Conservation (phyloP, 1,140 invertebrate species). For the Brachionus rubens region DNA sequence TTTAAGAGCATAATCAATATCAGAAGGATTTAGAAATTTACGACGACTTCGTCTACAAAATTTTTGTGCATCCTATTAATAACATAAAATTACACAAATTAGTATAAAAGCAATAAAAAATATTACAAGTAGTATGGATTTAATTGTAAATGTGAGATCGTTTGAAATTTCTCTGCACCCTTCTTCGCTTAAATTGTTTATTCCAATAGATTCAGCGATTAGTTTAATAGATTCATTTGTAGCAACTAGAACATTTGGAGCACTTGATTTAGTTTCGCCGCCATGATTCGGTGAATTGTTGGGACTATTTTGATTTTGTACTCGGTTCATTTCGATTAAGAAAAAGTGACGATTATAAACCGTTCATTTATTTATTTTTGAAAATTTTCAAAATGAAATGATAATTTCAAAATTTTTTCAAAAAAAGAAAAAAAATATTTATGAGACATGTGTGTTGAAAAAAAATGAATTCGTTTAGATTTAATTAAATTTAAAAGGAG, state of each 20-base stretch:
- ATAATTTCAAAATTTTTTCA: no score
- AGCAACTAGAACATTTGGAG: not conserved
- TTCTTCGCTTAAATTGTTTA: constrained; percentile 35
- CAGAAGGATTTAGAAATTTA: not conserved
- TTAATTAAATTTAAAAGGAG: no score
- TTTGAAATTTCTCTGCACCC: constrained; percentile 13
- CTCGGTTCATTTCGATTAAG: not conserved
- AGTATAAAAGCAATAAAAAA: not conserved
- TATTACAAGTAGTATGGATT: constrained; percentile 27
- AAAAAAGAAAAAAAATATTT: no score
- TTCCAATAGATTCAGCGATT: constrained; percentile 42
- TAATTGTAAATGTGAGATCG: constrained; percentile 41
- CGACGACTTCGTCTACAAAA: constrained; percentile 24
- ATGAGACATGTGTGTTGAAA: no score
- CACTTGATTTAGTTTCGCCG: not conserved
- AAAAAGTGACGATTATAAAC: not conserved
- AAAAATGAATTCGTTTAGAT: no score
- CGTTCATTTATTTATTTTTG: not conserved
- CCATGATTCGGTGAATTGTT: not conserved
- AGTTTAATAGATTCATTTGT: constrained; percentile 29
- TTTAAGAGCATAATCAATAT: constrained; percentile 35
- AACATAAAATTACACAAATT: not conserved
- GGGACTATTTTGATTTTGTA: not conserved
- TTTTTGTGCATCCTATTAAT: constrained; percentile 30
- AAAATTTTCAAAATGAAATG: no score